A percentile compares a stretch with the other conserved stretches of the same genome.
Evolutionary conservation across 2,113 vertebrate genomes (phyloP).

Genomic region (Mesitornis unicolor): DNA sequence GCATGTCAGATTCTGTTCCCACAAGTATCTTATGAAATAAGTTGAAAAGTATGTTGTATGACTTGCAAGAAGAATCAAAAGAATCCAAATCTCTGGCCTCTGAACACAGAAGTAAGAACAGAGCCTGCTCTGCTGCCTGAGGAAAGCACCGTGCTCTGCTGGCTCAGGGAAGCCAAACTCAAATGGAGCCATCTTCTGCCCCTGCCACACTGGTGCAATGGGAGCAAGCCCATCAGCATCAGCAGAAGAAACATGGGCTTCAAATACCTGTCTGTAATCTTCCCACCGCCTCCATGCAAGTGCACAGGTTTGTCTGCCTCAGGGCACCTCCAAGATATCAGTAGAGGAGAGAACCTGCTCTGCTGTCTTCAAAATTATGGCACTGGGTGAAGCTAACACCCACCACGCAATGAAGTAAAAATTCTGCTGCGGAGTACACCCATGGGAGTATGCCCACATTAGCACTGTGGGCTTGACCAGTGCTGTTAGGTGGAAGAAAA

Average conservation of each 20-base stretch:
- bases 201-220: not conserved
- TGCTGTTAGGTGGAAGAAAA: not conserved
- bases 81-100: not conserved
- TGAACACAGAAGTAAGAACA: not conserved
- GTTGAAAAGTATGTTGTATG: not conserved
- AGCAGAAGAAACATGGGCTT: not conserved
- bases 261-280: not conserved
- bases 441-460: not conserved
- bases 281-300: not conserved
- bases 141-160: not conserved
- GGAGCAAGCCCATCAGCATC: not conserved
- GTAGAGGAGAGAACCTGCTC: not conserved
- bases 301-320: not conserved
- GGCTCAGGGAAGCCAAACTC: not conserved
- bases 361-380: not conserved
- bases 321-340: not conserved
- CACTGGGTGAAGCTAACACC: not conserved
- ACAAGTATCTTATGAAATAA: not conserved
- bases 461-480: not conserved
- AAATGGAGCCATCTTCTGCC: not conserved
- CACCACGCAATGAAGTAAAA: not conserved
- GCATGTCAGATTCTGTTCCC: not conserved
- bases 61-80: not conserved
- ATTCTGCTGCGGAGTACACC: not conserved
- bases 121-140: not conserved